Conservation (phyloP, 2,888 invertebrate genomes). For the Campopleginae sp. region DNA sequence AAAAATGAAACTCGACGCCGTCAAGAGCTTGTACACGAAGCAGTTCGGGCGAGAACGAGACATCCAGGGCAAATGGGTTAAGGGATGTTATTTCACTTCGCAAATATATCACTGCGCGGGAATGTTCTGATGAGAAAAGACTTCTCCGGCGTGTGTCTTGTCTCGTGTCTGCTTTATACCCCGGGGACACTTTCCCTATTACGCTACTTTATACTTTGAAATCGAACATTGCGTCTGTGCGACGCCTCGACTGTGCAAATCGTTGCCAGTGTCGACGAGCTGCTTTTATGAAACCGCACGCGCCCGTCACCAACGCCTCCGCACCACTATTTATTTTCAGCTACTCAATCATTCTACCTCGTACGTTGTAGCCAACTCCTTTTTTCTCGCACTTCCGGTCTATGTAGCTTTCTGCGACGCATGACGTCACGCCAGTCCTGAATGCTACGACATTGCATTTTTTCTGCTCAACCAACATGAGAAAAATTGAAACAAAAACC, state of each 20-base stretch:
- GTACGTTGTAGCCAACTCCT: not conserved
- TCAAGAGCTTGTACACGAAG: constrained; percentile 1
- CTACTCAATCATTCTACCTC: not conserved
- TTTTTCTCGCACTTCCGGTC: not conserved
- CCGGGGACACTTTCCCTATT: constrained; percentile 42
- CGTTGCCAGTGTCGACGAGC: constrained; percentile 8
- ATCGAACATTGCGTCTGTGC: constrained; percentile 26
- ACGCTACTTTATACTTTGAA: constrained; percentile 41
- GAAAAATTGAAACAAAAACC: not conserved
- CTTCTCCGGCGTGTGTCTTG: constrained; percentile 34
- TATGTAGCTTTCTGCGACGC: not conserved
- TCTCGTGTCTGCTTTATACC: constrained; percentile 33
- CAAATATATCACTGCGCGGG: constrained; percentile 22
- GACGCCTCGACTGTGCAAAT: constrained; percentile 25
- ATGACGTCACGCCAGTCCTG: not conserved
- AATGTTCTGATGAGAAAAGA: constrained; percentile 26
- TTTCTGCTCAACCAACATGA: not conserved
- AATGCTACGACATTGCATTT: not conserved
- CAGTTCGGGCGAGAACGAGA: constrained; percentile 7
- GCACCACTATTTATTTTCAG: not conserved
- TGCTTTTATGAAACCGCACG: constrained; percentile 15
- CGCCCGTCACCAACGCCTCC: constrained; percentile 1
- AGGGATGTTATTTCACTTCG: constrained; percentile 34
- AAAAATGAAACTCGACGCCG: constrained; percentile 33
- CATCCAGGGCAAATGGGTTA: not conserved